These are phyloP conservation scores for Drosophila eohydei DNA, from an alignment of 2,888 invertebrate genomes.

Conservation along the genomic window DNA sequence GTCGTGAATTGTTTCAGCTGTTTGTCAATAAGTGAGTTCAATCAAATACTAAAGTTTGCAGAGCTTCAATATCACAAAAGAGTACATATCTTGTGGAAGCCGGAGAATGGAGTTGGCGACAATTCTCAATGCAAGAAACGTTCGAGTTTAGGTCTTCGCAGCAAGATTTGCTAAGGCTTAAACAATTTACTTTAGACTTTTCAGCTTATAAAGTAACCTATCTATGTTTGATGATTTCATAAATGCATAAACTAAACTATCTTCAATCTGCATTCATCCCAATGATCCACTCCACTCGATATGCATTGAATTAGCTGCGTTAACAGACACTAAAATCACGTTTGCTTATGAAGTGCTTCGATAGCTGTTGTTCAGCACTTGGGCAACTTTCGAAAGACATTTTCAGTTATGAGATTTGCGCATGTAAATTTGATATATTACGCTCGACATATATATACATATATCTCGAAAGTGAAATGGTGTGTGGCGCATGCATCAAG, in stretches of 20 bases:
- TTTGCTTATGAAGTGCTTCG: not conserved
- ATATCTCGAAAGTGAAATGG: constrained; percentile 10
- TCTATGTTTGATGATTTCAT: no score
- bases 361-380: not conserved
- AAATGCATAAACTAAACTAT: not conserved
- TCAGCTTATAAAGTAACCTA: no score
- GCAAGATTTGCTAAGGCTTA: no score
- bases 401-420: not conserved
- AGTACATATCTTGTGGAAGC: no score
- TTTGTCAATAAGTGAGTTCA: no score
- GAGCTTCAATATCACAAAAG: no score
- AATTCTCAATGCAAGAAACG: no score
- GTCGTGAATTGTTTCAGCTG: no score
- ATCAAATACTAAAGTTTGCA: no score
- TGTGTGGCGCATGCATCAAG: constrained; percentile 32
- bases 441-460: not conserved
- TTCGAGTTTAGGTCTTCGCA: no score
- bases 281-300: not conserved
- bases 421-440: constrained; percentile 7
- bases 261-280: not conserved
- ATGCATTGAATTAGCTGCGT: not conserved
- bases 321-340: not conserved
- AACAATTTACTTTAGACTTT: no score
- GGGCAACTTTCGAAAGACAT: not conserved
- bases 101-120: no score